Conservation (phyloP, 2,888 invertebrate species). For the Epirrhoe alternata region DNA sequence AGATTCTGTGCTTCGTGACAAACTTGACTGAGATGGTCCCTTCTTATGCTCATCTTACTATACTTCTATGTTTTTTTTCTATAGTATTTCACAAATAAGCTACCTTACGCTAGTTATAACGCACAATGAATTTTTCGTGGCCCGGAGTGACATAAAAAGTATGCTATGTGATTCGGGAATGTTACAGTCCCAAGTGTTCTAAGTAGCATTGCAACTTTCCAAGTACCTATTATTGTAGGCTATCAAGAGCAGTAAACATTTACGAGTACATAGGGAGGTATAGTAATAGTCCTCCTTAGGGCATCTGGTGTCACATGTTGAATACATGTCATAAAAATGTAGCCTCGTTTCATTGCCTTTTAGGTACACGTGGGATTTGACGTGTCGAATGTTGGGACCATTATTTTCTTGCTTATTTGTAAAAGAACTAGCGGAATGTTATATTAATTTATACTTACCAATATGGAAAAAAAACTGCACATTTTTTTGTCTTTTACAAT, state of each 20-base stretch:
- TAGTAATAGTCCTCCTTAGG: not conserved
- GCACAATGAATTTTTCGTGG: too few relatives aligned
- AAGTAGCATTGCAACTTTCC: not conserved
- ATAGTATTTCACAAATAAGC: too few relatives aligned
- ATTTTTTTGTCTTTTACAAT: too few relatives aligned
- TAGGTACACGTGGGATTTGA: not conserved
- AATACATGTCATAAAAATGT: slow-evolving; percentile 21
- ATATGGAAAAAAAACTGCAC: too few relatives aligned
- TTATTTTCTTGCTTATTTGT: not conserved
- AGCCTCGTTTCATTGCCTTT: not conserved
- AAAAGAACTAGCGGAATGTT: not conserved
- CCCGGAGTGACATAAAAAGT: not conserved
- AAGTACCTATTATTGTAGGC: not conserved
- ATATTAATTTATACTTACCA: not conserved
- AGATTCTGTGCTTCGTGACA: slow-evolving; percentile 24
- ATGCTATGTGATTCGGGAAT: not conserved
- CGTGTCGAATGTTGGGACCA: not conserved
- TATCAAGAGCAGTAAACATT: not conserved
- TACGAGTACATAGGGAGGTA: not conserved
- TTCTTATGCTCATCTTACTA: not conserved
- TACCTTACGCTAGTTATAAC: not conserved
- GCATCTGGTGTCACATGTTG: slow-evolving; percentile 17
- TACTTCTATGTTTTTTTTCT: too few relatives aligned
- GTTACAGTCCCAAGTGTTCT: not conserved
- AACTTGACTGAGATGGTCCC: not conserved